Conservation (phyloP, 2,113 vertebrate species). For the Lepus timidus region DNA sequence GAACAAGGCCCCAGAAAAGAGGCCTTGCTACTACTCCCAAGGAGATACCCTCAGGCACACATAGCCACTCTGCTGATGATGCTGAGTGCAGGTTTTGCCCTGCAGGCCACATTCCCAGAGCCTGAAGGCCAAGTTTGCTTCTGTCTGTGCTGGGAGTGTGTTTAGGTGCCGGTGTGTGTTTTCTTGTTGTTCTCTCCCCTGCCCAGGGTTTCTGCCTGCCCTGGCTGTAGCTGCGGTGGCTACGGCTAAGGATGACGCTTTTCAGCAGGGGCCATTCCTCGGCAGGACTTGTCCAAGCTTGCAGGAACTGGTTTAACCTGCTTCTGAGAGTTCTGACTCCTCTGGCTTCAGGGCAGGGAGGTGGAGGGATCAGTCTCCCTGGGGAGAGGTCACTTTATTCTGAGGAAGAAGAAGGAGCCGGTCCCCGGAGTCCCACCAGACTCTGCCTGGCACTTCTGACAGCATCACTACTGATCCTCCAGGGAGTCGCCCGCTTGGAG, state of each 20-base stretch:
- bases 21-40: not conserved
- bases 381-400: not conserved
- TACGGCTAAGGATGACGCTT: not conserved
- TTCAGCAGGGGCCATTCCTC: slow-evolving; percentile 14
- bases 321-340: slow-evolving; percentile 57
- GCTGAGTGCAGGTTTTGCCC: not conserved
- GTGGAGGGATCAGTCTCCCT: not conserved
- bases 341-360: slow-evolving; percentile 38
- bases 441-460: not conserved
- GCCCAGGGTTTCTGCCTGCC: not conserved
- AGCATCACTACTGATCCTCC: not conserved
- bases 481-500: not conserved
- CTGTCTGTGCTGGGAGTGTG: not conserved
- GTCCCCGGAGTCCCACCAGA: not conserved
- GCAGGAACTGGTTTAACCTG: slow-evolving; percentile 73
- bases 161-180: not conserved
- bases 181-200: not conserved
- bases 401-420: not conserved
- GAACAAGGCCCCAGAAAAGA: not conserved
- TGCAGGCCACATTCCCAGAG: not conserved
- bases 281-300: not conserved
- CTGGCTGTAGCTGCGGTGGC: not conserved
- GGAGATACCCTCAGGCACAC: not conserved
- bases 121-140: not conserved
- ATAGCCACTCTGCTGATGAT: not conserved